Evolutionary conservation across 35 echinoderm and acorn worm genomes (phyloP).

Genomic region (Chiridota heheva): DNA sequence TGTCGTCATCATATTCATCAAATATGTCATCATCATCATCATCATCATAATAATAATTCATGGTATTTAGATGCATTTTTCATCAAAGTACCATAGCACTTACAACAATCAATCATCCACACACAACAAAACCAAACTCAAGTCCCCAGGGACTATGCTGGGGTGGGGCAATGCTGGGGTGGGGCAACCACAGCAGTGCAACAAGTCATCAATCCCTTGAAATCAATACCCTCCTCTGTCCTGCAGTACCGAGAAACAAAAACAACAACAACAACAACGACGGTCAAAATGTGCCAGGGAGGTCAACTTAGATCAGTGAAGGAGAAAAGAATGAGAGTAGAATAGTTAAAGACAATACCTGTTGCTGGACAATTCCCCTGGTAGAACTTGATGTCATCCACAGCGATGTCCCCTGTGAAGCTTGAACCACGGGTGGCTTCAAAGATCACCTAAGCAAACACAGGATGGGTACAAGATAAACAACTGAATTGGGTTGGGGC

Average conservation of each 20-base stretch:
- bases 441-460: constrained; percentile 50
- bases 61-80: background rate
- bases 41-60: background rate
- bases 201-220: background rate
- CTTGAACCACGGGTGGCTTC: constrained; percentile 60
- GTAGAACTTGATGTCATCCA: constrained; percentile 87
- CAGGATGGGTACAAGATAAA: background rate
- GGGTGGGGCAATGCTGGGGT: background rate
- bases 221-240: background rate
- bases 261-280: background rate
- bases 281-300: background rate
- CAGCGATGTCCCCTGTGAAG: constrained; percentile 69
- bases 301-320: background rate
- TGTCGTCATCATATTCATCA: background rate
- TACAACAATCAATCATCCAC: background rate
- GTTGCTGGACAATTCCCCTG: constrained; percentile 58
- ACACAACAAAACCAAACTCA: background rate
- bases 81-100: background rate
- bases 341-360: constrained; percentile 15
- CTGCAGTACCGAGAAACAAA: too few relatives aligned
- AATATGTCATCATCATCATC: background rate
- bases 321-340: background rate
- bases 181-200: background rate
- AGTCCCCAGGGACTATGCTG: background rate
- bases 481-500: background rate